Conservation (phyloP, 2,113 vertebrate genomes). For the Diglossa brunneiventris region DNA sequence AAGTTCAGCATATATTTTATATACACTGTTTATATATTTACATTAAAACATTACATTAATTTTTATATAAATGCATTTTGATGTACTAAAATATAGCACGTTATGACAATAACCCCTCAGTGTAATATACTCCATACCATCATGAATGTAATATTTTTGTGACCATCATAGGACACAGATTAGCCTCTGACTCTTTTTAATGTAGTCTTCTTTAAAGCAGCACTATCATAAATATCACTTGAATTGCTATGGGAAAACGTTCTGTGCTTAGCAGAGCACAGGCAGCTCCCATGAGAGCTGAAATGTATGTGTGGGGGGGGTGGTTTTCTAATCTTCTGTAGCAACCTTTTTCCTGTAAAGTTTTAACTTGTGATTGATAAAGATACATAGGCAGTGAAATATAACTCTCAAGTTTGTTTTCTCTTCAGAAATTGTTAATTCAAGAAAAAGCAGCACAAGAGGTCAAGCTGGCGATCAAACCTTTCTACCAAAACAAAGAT, state of each 20-base stretch:
- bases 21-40: neutral
- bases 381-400: neutral
- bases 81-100: neutral
- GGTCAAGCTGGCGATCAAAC: slow-evolving; percentile 94
- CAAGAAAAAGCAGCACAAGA: slow-evolving; percentile 94
- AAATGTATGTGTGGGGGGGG: fast-evolving
- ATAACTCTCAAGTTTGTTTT: neutral
- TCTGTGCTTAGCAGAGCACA: neutral
- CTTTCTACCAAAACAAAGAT: slow-evolving; percentile 97
- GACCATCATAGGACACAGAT: neutral
- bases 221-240: fast-evolving
- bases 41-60: neutral
- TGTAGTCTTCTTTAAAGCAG: neutral
- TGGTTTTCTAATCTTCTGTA: neutral
- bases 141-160: neutral
- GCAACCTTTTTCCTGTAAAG: neutral
- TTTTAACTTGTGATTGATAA: neutral
- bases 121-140: neutral
- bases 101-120: neutral
- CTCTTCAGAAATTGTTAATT: slow-evolving; percentile 87
- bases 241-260: neutral
- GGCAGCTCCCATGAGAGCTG: neutral
- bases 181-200: neutral
- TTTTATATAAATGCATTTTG: neutral
- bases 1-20: slow-evolving; percentile 23